These are phyloP conservation scores for Luscinia luscinia DNA, from an alignment of 2,797 vertebrate genomes.

Conservation along the genomic window DNA sequence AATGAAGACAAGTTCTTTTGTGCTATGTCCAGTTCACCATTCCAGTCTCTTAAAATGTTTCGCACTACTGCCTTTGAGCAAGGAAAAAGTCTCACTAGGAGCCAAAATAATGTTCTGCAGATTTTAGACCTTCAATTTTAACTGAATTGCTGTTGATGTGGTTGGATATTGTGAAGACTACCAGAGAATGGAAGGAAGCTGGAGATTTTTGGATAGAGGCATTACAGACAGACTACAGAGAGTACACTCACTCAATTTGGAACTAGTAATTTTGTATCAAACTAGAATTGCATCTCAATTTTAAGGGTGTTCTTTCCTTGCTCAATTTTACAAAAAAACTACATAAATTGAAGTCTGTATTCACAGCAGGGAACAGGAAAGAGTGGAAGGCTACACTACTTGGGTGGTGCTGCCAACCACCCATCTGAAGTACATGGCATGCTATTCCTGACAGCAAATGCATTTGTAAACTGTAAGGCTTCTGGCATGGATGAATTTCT, in stretches of 20 bases:
- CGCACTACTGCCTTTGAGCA: background rate
- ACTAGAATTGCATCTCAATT: background rate
- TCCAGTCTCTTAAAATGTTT: background rate
- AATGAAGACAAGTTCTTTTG: conserved; percentile 6
- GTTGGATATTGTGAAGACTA: background rate
- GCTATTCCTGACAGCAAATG: background rate
- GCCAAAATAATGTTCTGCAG: background rate
- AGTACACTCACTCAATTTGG: background rate
- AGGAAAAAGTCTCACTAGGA: background rate
- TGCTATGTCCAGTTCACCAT: background rate
- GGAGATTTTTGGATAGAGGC: background rate
- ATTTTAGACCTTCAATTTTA: conserved; percentile 13
- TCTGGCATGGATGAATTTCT: background rate
- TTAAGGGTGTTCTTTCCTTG: background rate
- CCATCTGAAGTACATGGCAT: background rate
- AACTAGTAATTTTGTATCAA: background rate
- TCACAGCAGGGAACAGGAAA: background rate
- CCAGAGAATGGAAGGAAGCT: background rate
- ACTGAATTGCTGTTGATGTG: background rate
- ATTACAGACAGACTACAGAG: background rate
- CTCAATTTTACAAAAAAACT: background rate
- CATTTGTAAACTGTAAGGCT: background rate
- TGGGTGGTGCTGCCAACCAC: background rate
- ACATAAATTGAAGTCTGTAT: background rate
- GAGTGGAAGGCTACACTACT: background rate